Evolutionary conservation across 2,888 invertebrate species (phyloP).

Genomic region (Drosophila nr. perissopoda): DNA sequence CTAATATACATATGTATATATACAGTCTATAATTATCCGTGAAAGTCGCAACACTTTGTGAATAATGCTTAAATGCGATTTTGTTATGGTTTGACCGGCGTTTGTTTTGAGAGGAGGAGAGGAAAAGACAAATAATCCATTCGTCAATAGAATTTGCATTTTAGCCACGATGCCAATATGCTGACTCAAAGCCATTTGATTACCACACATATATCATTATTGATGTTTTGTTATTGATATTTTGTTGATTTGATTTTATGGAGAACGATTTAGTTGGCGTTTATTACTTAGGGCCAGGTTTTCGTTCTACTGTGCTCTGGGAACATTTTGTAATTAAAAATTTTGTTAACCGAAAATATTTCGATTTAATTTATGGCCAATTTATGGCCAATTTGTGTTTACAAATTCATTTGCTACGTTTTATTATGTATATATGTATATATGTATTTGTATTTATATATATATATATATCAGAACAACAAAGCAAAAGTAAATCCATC

Average conservation of each 20-base stretch:
- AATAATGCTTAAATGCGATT: constrained; percentile 45
- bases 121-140: constrained; percentile 60
- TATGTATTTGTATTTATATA: constrained; percentile 7
- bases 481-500: constrained; percentile 61
- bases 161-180: neutral
- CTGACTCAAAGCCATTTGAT: constrained; percentile 23
- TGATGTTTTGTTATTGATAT: constrained; percentile 13
- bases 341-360: constrained; percentile 13
- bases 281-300: constrained; percentile 8
- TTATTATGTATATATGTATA: constrained; percentile 4
- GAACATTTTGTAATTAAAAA: constrained; percentile 66
- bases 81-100: constrained; percentile 55
- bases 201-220: constrained; percentile 44
- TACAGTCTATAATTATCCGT: constrained; percentile 49
- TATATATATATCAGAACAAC: constrained; percentile 34
- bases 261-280: constrained; percentile 22
- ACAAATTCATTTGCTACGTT: constrained; percentile 34
- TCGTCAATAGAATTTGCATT: constrained; percentile 67
- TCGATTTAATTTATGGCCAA: constrained; percentile 50
- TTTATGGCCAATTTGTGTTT: constrained; percentile 58
- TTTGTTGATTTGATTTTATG: constrained; percentile 25
- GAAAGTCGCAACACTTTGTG: constrained; percentile 44
- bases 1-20: constrained; percentile 1
- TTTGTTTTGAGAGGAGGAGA: constrained; percentile 34
- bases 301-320: constrained; percentile 7